Conservation (phyloP, 2,797 vertebrate species). For the Syndactyla subalaris region DNA sequence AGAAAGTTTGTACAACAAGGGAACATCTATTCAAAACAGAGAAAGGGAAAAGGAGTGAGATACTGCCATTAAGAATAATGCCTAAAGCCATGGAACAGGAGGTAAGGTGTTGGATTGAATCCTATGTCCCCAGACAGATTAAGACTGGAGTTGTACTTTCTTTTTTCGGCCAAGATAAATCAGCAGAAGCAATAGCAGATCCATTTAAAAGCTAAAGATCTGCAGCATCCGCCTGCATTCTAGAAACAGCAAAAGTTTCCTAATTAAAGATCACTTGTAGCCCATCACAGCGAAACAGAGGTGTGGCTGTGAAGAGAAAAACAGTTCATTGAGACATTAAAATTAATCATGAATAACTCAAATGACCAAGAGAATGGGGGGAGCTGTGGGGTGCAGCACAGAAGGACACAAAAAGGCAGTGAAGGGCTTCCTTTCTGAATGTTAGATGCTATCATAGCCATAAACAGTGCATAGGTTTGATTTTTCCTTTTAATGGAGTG, state of each 20-base stretch:
- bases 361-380: not conserved
- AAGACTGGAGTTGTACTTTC: not conserved
- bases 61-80: not conserved
- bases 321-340: not conserved
- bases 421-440: not conserved
- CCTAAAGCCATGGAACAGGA: not conserved
- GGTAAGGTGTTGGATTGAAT: not conserved
- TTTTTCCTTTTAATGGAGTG: not conserved
- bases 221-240: not conserved
- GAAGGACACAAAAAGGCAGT: not conserved
- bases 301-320: not conserved
- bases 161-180: not conserved
- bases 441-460: not conserved
- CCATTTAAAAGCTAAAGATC: not conserved
- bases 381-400: not conserved
- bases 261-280: not conserved
- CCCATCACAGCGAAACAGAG: not conserved
- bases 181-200: not conserved
- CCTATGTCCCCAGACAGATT: not conserved
- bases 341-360: not conserved
- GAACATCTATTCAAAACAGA: not conserved
- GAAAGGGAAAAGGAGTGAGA: not conserved
- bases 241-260: not conserved
- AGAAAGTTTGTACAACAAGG: not conserved
- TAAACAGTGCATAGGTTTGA: not conserved